Conservation (phyloP, 2,113 vertebrate genomes). For the Heterotis niloticus region DNA sequence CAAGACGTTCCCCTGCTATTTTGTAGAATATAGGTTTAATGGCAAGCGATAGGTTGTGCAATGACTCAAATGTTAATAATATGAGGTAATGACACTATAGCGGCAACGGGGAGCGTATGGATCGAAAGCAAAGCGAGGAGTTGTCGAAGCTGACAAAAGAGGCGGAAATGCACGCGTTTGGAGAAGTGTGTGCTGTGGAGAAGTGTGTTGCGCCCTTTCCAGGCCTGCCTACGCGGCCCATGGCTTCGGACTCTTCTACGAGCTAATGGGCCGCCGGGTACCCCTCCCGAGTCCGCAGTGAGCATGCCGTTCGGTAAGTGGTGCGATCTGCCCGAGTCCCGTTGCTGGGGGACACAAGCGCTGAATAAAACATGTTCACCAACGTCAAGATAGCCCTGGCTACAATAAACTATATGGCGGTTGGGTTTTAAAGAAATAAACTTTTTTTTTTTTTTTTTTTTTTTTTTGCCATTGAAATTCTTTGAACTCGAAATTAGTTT, state of each 20-base stretch:
- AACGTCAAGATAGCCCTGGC: background rate
- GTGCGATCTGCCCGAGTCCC: background rate
- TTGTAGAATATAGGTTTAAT: slow-evolving; percentile 15
- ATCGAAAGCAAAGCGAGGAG: background rate
- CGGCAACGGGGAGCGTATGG: slow-evolving; percentile 3
- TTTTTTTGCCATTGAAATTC: background rate
- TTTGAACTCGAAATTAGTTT: background rate
- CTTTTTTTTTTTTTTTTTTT: background rate
- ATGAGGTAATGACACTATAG: slow-evolving; percentile 4
- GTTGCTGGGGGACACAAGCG: background rate
- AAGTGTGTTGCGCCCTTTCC: background rate
- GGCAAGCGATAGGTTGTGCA: slow-evolving; percentile 12
- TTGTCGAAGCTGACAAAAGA: no score
- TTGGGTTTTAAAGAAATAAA: background rate
- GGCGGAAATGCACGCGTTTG: background rate
- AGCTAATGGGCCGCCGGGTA: slow-evolving; percentile 11
- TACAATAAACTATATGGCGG: background rate
- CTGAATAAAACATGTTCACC: background rate
- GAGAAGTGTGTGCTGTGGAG: background rate
- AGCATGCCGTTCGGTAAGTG: background rate
- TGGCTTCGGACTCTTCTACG: background rate
- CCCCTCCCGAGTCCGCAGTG: background rate
- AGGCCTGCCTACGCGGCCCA: background rate
- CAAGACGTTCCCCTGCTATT: slow-evolving; percentile 20
- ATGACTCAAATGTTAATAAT: slow-evolving; percentile 10